phyloP scores from a whole-genome alignment of 1,140 invertebrate genomes.

The Drosophila albomicans region DNA sequence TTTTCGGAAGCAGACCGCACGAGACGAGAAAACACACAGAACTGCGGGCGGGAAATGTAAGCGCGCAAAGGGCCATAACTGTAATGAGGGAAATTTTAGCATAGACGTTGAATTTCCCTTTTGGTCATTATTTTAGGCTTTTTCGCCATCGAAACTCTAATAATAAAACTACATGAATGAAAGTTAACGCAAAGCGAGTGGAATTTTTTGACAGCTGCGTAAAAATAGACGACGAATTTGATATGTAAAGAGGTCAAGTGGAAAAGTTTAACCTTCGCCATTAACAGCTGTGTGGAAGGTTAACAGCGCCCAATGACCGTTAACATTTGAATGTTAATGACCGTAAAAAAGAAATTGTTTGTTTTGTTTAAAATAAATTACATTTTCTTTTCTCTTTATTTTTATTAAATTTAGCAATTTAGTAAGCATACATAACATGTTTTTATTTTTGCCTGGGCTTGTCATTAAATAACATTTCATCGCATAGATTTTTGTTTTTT shows the following conservation, averaged over 20 bases:
- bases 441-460: conserved; percentile 36
- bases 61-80: conserved; percentile 21
- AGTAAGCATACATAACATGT: conserved; percentile 72
- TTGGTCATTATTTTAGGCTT: background rate
- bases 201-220: no score
- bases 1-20: conserved; percentile 39
- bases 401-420: conserved; percentile 73
- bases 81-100: conserved; percentile 38
- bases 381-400: conserved; percentile 26
- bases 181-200: no score
- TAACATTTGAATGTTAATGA: conserved; percentile 6
- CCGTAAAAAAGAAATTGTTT: background rate
- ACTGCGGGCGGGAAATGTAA: conserved; percentile 59
- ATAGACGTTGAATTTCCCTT: background rate
- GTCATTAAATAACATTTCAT: conserved; percentile 59
- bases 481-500: conserved; percentile 10
- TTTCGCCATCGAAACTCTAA: background rate
- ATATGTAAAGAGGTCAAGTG: no score
- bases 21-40: conserved; percentile 60
- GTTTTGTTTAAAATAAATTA: conserved; percentile 51
- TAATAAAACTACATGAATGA: no score
- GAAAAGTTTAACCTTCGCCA: no score
- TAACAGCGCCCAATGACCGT: background rate
- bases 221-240: no score
- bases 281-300: background rate